Evolutionary conservation across 2,113 vertebrate species (phyloP).

Genomic region (Micronycteris hirsuta): DNA sequence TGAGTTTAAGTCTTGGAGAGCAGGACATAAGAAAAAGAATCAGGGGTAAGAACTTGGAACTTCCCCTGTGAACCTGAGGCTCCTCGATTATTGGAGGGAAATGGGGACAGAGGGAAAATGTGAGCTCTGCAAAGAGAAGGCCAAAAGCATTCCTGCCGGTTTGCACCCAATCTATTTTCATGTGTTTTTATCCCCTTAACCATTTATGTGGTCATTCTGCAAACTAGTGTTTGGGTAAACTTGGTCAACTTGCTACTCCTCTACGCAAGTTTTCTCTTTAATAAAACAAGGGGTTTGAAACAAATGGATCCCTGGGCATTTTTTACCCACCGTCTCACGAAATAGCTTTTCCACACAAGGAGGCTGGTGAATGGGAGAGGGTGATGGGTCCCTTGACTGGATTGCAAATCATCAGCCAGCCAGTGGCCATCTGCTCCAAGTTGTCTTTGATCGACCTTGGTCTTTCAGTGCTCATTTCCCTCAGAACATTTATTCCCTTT

Average conservation of each 20-base stretch:
- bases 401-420: neutral
- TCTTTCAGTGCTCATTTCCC: neutral
- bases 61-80: accelerated
- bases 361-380: neutral
- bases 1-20: neutral
- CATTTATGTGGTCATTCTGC: neutral
- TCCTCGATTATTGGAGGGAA: neutral
- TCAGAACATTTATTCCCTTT: neutral
- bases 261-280: neutral
- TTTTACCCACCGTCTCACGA: neutral
- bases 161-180: neutral
- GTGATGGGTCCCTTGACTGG: accelerated
- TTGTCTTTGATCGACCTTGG: accelerated
- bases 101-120: neutral
- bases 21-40: neutral
- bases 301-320: neutral
- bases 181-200: neutral
- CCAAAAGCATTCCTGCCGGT: too few species aligned
- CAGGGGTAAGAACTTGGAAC: neutral
- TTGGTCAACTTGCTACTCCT: neutral
- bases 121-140: neutral
- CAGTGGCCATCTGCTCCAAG: neutral
- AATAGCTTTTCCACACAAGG: neutral
- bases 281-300: neutral
- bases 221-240: neutral